These are phyloP conservation scores for Drosophila eugracilis DNA, from an alignment of 1,140 invertebrate species.

Conservation along the genomic window DNA sequence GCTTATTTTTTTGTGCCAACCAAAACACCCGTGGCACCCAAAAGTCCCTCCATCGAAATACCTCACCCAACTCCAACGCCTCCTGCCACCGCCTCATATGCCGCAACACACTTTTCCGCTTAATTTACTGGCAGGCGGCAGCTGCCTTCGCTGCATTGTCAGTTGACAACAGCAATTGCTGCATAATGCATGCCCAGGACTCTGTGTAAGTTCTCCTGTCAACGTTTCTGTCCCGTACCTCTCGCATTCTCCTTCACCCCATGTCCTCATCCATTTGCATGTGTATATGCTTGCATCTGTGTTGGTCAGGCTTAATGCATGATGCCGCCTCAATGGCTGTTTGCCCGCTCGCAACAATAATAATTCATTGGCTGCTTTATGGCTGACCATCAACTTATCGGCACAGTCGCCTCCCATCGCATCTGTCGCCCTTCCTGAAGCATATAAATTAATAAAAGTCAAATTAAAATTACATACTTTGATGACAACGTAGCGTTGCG, in stretches of 20 bases:
- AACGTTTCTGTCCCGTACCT: constrained; percentile 44
- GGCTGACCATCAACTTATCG: constrained; percentile 79
- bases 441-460: constrained; percentile 78
- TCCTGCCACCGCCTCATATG: constrained; percentile 28
- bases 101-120: constrained; percentile 79
- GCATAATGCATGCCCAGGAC: constrained; percentile 71
- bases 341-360: constrained; percentile 56
- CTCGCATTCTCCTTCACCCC: background rate
- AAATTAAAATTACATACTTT: constrained; percentile 69
- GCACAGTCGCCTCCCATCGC: constrained; percentile 32
- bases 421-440: constrained; percentile 8
- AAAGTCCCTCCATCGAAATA: background rate
- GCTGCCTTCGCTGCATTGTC: constrained; percentile 50
- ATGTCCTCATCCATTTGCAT: background rate
- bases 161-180: constrained; percentile 80
- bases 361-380: constrained; percentile 79
- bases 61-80: no score
- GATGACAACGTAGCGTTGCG: constrained; percentile 35
- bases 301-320: constrained; percentile 34
- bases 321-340: constrained; percentile 28
- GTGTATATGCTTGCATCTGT: constrained; percentile 1
- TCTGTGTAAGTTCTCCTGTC: constrained; percentile 52
- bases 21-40: background rate
- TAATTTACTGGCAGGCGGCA: constrained; percentile 80
- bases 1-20: constrained; percentile 36